Evolutionary conservation across 2,888 invertebrate species (phyloP).

Genomic region (Urechis unicinctus): DNA sequence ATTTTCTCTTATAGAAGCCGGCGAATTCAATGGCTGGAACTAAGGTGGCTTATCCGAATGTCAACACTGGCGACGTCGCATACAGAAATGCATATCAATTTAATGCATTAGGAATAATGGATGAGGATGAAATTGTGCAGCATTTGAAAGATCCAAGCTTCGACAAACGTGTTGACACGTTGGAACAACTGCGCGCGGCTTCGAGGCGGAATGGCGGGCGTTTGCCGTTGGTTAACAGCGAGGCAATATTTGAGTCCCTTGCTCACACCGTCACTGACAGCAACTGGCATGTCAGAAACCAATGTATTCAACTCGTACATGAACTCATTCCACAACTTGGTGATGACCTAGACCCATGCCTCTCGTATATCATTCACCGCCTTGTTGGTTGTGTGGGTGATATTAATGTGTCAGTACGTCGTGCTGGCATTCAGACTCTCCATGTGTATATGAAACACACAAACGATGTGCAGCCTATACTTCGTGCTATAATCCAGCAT

Average conservation of each 20-base stretch:
- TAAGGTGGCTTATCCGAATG: too few relatives aligned
- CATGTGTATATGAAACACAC: conserved; percentile 52
- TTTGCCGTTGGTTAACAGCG: conserved; percentile 36
- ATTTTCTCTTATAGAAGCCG: too few relatives aligned
- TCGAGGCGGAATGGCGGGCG: conserved; percentile 42
- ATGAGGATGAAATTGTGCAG: conserved; percentile 43
- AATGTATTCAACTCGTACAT: conserved; percentile 46
- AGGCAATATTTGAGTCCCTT: conserved; percentile 41
- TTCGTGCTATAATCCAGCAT: conserved; percentile 45
- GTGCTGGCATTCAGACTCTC: conserved; percentile 51
- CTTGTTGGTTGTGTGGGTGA: conserved; percentile 48
- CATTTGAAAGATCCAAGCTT: conserved; percentile 43
- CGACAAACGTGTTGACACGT: conserved; percentile 39
- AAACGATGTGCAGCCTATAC: conserved; percentile 45
- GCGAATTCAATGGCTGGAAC: too few relatives aligned
- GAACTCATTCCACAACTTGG: conserved; percentile 46
- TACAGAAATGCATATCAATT: too few relatives aligned
- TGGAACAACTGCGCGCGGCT: conserved; percentile 42
- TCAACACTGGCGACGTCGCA: too few relatives aligned
- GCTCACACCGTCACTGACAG: conserved; percentile 48
- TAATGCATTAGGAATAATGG: conserved; percentile 31
- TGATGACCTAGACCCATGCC: conserved; percentile 45
- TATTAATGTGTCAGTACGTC: conserved; percentile 41
- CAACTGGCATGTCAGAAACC: conserved; percentile 52
- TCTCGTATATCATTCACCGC: conserved; percentile 45